Conservation (phyloP, 2,888 invertebrate genomes). For the Epinotia demarniana region DNA sequence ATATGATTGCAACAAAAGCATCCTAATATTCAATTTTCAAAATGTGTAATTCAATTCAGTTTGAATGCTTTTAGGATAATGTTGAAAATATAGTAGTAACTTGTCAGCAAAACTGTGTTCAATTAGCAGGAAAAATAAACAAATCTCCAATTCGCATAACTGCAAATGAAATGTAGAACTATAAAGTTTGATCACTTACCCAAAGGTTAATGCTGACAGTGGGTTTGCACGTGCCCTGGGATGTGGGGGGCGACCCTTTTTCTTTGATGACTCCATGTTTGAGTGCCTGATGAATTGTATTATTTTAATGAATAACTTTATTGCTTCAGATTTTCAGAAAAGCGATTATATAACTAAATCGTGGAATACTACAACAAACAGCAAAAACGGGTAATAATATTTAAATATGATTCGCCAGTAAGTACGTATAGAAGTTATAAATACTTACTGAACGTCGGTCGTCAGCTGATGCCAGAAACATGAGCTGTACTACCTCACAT, state of each 20-base stretch:
- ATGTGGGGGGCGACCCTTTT: slow-evolving; percentile 84
- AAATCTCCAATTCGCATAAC: background rate
- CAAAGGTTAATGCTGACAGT: slow-evolving; percentile 87
- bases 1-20: too few species aligned
- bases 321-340: background rate
- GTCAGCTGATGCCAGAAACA: slow-evolving; percentile 28
- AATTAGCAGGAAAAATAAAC: too few species aligned
- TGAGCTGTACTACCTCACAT: slow-evolving; percentile 34
- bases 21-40: too few species aligned
- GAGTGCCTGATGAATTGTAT: slow-evolving; percentile 48
- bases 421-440: slow-evolving; percentile 20
- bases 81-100: too few species aligned
- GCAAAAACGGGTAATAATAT: background rate
- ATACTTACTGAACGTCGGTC: slow-evolving; percentile 30
- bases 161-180: background rate
- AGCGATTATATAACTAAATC: background rate
- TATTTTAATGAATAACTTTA: slow-evolving; percentile 15
- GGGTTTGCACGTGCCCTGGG: slow-evolving; percentile 87
- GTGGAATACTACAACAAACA: background rate
- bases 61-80: too few species aligned
- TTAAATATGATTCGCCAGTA: background rate
- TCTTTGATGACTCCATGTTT: slow-evolving; percentile 83
- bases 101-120: too few species aligned
- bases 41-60: too few species aligned
- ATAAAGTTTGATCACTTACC: slow-evolving; percentile 78